Conservation (phyloP, 2,797 vertebrate species). For the Coluber constrictor region DNA sequence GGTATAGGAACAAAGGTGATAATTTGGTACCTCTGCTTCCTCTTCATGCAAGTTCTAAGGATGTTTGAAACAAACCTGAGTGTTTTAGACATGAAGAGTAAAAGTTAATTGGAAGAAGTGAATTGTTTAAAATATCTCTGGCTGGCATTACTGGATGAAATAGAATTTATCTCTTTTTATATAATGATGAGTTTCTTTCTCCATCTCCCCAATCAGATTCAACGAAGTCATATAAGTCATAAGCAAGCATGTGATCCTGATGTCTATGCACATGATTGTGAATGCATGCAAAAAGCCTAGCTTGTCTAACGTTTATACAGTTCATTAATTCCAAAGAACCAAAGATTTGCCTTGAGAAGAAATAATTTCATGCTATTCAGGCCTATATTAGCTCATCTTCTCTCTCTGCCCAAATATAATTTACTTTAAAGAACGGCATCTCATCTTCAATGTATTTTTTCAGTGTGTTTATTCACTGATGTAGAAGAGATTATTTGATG, state of each 20-base stretch:
- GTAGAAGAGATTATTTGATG: conserved; percentile 41
- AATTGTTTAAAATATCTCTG: neutral
- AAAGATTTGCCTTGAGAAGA: conserved; percentile 42
- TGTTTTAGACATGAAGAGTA: neutral
- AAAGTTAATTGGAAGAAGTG: neutral
- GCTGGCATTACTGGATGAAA: neutral
- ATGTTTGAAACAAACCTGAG: neutral
- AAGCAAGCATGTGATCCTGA: neutral
- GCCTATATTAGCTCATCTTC: conserved; percentile 27
- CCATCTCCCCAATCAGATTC: neutral
- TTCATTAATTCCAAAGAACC: conserved; percentile 35
- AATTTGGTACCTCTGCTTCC: neutral
- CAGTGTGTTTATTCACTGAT: conserved; percentile 39
- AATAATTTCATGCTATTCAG: conserved; percentile 54
- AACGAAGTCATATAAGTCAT: conserved; percentile 1
- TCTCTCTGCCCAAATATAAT: conserved; percentile 4
- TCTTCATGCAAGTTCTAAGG: neutral
- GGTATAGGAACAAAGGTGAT: neutral
- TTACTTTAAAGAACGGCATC: conserved; percentile 11
- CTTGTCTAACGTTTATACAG: conserved; percentile 27
- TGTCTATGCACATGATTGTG: neutral
- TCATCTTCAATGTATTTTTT: conserved; percentile 46
- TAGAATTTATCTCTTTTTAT: neutral
- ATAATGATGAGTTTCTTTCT: neutral
- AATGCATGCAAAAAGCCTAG: neutral